A percentile compares a stretch with the other conserved stretches of the same genome.
phyloP scores from a whole-genome alignment of 2,888 invertebrate genomes.

The Drosophila siamana region DNA sequence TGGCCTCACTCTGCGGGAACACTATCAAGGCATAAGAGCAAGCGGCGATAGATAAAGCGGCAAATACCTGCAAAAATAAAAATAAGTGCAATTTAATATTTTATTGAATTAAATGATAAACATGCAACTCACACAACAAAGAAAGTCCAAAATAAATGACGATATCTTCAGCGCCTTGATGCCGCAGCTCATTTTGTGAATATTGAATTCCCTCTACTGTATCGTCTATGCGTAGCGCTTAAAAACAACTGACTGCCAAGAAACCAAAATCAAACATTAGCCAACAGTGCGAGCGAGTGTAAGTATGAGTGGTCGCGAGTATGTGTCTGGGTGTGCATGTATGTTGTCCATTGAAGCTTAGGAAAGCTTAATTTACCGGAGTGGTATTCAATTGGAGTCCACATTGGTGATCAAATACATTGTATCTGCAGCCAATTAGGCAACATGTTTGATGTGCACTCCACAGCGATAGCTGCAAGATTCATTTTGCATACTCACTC shows the following conservation, averaged over 20 bases:
- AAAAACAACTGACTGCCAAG: conserved; percentile 51
- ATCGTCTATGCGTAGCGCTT: conserved; percentile 27
- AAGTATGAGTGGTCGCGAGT: neutral
- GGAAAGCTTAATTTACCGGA: conserved; percentile 22
- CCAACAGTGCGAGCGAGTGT: neutral
- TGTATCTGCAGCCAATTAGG: conserved; percentile 22
- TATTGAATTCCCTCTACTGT: conserved; percentile 15
- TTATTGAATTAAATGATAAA: conserved; percentile 25
- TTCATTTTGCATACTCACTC: neutral
- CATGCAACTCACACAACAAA: conserved; percentile 78
- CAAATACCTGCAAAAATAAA: conserved; percentile 63
- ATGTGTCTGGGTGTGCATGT: conserved; percentile 2
- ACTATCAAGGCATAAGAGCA: conserved; percentile 71
- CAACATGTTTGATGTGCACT: conserved; percentile 43
- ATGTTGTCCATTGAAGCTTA: conserved; percentile 57
- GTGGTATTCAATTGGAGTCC: neutral
- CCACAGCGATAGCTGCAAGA: conserved; percentile 1
- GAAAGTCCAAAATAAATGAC: conserved; percentile 76
- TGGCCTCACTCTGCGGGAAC: conserved; percentile 61
- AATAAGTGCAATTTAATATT: neutral
- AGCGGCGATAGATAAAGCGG: conserved; percentile 67
- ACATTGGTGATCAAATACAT: conserved; percentile 15
- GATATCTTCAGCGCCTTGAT: conserved; percentile 73
- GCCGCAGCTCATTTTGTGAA: conserved; percentile 72
- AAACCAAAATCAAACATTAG: conserved; percentile 29